Conservation (phyloP, 2,113 vertebrate genomes). For the Sinocyclocheilus grahami region DNA sequence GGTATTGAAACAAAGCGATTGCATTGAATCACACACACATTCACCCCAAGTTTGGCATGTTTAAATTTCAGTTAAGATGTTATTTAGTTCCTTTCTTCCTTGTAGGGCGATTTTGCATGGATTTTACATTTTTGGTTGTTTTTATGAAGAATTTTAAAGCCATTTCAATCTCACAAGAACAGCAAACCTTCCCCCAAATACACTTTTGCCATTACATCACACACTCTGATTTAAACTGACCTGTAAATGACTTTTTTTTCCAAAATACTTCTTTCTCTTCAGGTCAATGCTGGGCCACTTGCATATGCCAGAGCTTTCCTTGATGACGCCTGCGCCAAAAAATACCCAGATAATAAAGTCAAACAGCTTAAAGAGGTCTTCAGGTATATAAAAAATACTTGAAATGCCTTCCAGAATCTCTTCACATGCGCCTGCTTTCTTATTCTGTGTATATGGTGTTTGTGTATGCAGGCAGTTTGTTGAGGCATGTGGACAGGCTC, state of each 20-base stretch:
- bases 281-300: conserved; percentile 96
- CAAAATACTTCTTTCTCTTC: conserved; percentile 1
- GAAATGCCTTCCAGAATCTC: not conserved
- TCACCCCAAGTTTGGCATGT: not conserved
- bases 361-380: conserved; percentile 97
- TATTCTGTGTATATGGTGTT: conserved; percentile 1
- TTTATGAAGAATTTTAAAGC: not conserved
- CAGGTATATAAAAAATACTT: conserved; percentile 76
- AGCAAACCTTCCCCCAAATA: not conserved
- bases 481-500: conserved; percentile 90
- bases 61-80: not conserved
- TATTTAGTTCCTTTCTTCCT: not conserved
- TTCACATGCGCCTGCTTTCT: not conserved
- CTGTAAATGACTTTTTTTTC: conserved; percentile 71
- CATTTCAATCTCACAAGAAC: not conserved
- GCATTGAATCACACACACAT: not conserved
- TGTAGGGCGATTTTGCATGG: not conserved
- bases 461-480: conserved; percentile 87
- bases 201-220: not conserved
- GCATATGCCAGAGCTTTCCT: conserved; percentile 96
- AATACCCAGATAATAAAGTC: conserved; percentile 96
- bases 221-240: conserved; percentile 66
- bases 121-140: not conserved
- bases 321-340: conserved; percentile 89
- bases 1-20: not conserved